A percentile compares a stretch with the other conserved stretches of the same genome.
Conservation (phyloP, 2,888 invertebrate genomes). For the Neoascia interrupta region DNA sequence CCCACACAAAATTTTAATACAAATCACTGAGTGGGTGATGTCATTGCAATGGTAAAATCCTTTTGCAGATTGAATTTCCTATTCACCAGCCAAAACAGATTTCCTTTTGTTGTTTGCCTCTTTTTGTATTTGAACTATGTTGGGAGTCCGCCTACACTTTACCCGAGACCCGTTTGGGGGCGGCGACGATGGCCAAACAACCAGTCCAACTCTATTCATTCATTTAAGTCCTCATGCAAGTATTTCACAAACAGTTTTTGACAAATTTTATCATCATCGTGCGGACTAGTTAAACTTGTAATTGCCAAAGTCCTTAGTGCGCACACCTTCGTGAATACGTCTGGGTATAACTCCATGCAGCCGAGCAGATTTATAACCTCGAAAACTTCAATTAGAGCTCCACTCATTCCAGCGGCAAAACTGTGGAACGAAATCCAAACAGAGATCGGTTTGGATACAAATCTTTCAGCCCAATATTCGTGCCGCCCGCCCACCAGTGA, state of each 20-base stretch:
- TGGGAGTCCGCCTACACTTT: no score
- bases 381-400: constrained; percentile 27
- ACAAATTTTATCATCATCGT: constrained; percentile 48
- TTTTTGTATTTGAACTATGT: constrained; percentile 9
- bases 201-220: constrained; percentile 12
- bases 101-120: background rate
- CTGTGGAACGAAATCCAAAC: constrained; percentile 35
- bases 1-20: constrained; percentile 5
- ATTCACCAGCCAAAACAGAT: background rate
- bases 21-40: constrained; percentile 8
- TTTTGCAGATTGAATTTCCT: constrained; percentile 13
- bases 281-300: constrained; percentile 47
- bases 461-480: no score
- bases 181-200: no score
- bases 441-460: constrained; percentile 36
- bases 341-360: background rate
- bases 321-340: background rate
- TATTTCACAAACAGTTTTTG: no score
- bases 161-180: background rate
- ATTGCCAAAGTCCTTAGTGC: constrained; percentile 50
- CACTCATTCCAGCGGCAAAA: no score
- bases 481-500: background rate
- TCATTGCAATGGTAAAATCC: background rate
- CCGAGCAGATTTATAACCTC: constrained; percentile 31
- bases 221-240: no score